Conservation (phyloP, 2,888 invertebrate species). For the Orchesella flavescens region DNA sequence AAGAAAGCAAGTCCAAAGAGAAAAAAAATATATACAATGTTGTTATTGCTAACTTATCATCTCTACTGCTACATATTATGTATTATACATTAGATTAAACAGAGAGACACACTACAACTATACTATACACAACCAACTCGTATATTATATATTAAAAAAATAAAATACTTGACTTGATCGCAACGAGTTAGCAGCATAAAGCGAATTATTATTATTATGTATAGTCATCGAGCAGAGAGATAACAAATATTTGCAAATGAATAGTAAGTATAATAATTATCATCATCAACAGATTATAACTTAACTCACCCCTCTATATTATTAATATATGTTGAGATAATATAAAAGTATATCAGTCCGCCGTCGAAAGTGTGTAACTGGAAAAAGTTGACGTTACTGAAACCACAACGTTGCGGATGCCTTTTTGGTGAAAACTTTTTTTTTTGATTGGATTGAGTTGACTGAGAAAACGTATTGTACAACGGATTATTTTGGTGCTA, state of each 20-base stretch:
- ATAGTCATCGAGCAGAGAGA: not conserved
- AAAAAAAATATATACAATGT: not conserved
- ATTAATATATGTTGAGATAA: too few relatives aligned
- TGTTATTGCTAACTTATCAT: not conserved
- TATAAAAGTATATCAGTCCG: not conserved
- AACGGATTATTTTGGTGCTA: too few relatives aligned
- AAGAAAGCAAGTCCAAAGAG: conserved; percentile 13
- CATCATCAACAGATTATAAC: not conserved
- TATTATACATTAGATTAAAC: not conserved
- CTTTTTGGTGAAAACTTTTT: too few relatives aligned
- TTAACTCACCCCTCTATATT: not conserved
- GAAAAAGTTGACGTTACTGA: too few relatives aligned
- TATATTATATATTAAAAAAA: too few relatives aligned
- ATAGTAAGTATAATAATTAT: not conserved
- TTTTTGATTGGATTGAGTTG: too few relatives aligned
- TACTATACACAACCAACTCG: too few relatives aligned
- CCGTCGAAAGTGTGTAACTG: too few relatives aligned
- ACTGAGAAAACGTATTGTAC: too few relatives aligned
- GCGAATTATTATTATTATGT: not conserved
- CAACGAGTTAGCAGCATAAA: not conserved
- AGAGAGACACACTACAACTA: conserved; percentile 4
- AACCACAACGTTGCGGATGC: too few relatives aligned
- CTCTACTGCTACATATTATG: not conserved
- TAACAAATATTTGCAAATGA: not conserved
- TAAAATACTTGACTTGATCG: not conserved